A percentile compares a stretch with the other conserved stretches of the same genome.
phyloP scores from a whole-genome alignment of 1,140 invertebrate genomes.

The Diabrotica undecimpunctata region DNA sequence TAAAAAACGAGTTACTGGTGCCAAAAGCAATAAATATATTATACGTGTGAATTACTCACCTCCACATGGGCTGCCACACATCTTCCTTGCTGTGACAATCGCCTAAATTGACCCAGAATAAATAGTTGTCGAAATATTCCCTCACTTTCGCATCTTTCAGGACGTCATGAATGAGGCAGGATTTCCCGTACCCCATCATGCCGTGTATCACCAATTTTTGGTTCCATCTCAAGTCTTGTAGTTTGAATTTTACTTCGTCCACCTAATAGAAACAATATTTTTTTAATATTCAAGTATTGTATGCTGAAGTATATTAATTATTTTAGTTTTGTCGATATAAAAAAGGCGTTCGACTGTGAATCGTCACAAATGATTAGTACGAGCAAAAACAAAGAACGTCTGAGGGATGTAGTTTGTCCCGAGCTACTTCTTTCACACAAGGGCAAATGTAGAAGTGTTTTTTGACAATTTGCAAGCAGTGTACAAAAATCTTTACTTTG shows the following conservation, averaged over 20 bases:
- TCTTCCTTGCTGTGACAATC: constrained; percentile 20
- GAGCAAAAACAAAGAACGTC: too few relatives aligned
- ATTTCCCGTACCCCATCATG: constrained; percentile 32
- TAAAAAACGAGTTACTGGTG: too few relatives aligned
- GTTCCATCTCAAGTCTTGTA: constrained; percentile 15
- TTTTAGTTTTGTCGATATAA: too few relatives aligned
- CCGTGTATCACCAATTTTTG: constrained; percentile 27
- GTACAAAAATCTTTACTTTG: too few relatives aligned
- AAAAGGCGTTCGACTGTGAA: too few relatives aligned
- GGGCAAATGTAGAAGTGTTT: too few relatives aligned
- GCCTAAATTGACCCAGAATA: constrained; percentile 32
- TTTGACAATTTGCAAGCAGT: too few relatives aligned
- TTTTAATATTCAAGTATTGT: background rate
- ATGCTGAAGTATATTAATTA: too few relatives aligned
- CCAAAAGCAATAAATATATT: background rate
- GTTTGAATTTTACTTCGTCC: constrained; percentile 14
- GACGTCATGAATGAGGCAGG: constrained; percentile 29
- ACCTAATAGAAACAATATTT: constrained; percentile 20
- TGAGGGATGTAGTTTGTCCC: too few relatives aligned
- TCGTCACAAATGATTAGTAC: too few relatives aligned
- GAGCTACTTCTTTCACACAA: too few relatives aligned
- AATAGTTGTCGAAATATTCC: constrained; percentile 21
- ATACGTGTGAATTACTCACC: constrained; percentile 11
- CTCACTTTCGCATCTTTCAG: constrained; percentile 22
- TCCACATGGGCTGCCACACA: constrained; percentile 23